phyloP scores from a whole-genome alignment of 2,888 invertebrate genomes.

The Sicus ferrugineus region DNA sequence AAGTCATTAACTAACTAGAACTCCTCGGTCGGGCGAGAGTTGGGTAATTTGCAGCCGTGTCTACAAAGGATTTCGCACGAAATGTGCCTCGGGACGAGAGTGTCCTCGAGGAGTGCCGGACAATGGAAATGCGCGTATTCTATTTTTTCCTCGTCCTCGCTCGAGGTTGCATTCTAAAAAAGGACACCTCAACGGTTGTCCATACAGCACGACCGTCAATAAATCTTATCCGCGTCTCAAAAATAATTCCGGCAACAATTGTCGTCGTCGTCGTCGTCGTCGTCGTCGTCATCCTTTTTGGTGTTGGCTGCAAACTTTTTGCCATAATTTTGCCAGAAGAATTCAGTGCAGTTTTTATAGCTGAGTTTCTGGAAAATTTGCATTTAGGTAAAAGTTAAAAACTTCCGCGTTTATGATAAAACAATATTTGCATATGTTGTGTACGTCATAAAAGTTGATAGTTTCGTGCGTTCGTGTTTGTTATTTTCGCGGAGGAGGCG shows the following conservation, averaged over 20 bases:
- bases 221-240: background rate
- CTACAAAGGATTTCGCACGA: constrained; percentile 23
- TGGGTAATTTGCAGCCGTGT: constrained; percentile 15
- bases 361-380: constrained; percentile 24
- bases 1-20: constrained; percentile 26
- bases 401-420: background rate
- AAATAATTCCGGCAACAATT: no score
- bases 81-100: background rate
- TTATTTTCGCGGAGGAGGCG: background rate
- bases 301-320: background rate
- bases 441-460: constrained; percentile 5
- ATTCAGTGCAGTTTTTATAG: constrained; percentile 14
- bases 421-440: constrained; percentile 13
- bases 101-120: background rate
- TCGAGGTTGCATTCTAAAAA: background rate
- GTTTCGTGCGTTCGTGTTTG: background rate
- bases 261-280: no score
- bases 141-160: background rate
- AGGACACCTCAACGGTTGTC: background rate
- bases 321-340: constrained; percentile 3
- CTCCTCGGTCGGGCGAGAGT: constrained; percentile 6
- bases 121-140: background rate
- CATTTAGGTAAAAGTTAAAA: constrained; percentile 11
- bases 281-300: background rate
- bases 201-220: background rate